Evolutionary conservation across 2,888 invertebrate species (phyloP).

Genomic region (Blastobasis adustella): DNA sequence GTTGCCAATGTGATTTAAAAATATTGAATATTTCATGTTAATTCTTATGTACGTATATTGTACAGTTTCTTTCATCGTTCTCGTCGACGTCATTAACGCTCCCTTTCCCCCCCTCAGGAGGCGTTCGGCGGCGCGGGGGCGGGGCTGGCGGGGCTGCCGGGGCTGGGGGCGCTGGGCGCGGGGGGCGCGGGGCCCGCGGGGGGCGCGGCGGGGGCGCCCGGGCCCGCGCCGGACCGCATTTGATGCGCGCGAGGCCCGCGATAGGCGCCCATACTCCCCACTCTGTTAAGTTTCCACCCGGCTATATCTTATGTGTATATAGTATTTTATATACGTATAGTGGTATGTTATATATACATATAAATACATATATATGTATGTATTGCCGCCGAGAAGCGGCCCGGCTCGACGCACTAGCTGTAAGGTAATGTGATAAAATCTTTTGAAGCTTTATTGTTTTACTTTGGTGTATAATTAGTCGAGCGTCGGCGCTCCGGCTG

Average conservation of each 20-base stretch:
- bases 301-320: constrained; percentile 40
- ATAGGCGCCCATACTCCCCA: neutral
- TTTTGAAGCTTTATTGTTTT: constrained; percentile 34
- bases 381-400: constrained; percentile 18
- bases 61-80: neutral
- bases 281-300: constrained; percentile 1
- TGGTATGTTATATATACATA: constrained; percentile 18
- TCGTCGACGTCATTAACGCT: too few relatives aligned
- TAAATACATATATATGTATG: neutral
- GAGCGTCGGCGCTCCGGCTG: neutral
- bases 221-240: constrained; percentile 48
- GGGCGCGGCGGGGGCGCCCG: constrained; percentile 23
- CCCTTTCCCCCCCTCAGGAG: too few relatives aligned
- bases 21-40: too few relatives aligned
- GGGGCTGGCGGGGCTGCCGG: constrained; percentile 17
- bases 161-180: constrained; percentile 16
- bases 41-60: neutral
- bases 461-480: constrained; percentile 9
- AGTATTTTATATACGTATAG: constrained; percentile 47
- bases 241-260: constrained; percentile 44
- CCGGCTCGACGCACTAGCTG: constrained; percentile 16
- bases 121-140: constrained; percentile 6
- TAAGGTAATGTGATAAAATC: constrained; percentile 42
- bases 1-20: too few relatives aligned
- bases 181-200: constrained; percentile 20